Evolutionary conservation across 1,140 invertebrate genomes (phyloP).

Genomic region (Bombus turneri): DNA sequence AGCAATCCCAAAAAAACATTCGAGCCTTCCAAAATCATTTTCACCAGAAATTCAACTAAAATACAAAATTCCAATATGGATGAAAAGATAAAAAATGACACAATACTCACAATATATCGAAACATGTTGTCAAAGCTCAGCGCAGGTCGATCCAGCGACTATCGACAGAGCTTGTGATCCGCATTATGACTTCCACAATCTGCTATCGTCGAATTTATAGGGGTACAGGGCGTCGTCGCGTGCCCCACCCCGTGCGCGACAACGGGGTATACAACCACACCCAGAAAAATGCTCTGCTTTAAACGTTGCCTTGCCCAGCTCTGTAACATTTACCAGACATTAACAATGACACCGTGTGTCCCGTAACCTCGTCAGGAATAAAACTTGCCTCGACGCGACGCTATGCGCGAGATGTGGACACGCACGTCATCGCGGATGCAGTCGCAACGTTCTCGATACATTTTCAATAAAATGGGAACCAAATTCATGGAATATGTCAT

Average conservation of each 20-base stretch:
- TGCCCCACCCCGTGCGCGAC: slow-evolving; percentile 75
- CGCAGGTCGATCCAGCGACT: slow-evolving; percentile 39
- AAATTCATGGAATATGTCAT: neutral
- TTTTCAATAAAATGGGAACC: neutral
- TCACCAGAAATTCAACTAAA: neutral
- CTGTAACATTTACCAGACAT: slow-evolving; percentile 73
- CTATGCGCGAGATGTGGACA: slow-evolving; percentile 34
- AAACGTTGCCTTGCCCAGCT: slow-evolving; percentile 56
- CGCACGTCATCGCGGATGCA: slow-evolving; percentile 48
- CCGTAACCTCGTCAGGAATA: slow-evolving; percentile 60
- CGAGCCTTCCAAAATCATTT: neutral
- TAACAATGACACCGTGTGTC: slow-evolving; percentile 57
- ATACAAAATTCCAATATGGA: neutral
- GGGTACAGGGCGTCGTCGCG: slow-evolving; percentile 67
- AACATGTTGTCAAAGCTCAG: slow-evolving; percentile 61
- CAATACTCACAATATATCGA: slow-evolving; percentile 65
- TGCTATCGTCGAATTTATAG: slow-evolving; percentile 81
- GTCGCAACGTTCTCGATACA: slow-evolving; percentile 12
- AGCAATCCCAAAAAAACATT: no score
- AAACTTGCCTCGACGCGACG: slow-evolving; percentile 35
- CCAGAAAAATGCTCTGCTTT: slow-evolving; percentile 70
- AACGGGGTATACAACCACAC: slow-evolving; percentile 70
- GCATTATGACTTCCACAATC: slow-evolving; percentile 70
- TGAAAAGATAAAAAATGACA: neutral
- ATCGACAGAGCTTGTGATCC: slow-evolving; percentile 54